phyloP scores from a whole-genome alignment of 92 coral and sea anemone species.

The Actinostola sp. region DNA sequence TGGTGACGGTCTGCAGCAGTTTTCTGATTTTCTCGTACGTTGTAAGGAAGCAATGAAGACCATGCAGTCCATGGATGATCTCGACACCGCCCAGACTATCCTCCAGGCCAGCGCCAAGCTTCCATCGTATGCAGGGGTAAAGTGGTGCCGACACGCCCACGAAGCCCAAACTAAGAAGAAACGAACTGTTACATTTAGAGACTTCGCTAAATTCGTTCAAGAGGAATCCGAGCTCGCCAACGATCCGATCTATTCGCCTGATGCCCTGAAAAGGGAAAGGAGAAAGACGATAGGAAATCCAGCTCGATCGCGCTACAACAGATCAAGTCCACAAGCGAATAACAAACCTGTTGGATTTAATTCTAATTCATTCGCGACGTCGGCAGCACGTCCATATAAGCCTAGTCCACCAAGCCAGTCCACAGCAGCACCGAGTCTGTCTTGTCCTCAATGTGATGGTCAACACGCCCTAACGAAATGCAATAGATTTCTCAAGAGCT shows the following conservation, averaged over 20 bases:
- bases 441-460: background rate
- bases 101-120: conserved; percentile 36
- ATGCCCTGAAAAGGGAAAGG: conserved; percentile 34
- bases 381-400: too few relatives aligned
- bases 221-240: conserved; percentile 61
- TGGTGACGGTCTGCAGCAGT: conserved; percentile 47
- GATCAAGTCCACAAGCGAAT: background rate
- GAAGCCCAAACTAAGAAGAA: conserved; percentile 28
- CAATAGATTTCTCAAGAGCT: background rate
- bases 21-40: conserved; percentile 50
- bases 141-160: conserved; percentile 50
- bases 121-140: conserved; percentile 46
- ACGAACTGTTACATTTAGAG: background rate
- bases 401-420: background rate
- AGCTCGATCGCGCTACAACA: too few relatives aligned
- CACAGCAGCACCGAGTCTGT: background rate
- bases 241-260: conserved; percentile 67
- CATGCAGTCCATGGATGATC: conserved; percentile 32
- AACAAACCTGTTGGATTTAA: too few relatives aligned
- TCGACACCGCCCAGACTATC: conserved; percentile 40
- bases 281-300: conserved; percentile 17
- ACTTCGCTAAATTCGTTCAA: conserved; percentile 47
- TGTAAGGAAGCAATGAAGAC: conserved; percentile 56
- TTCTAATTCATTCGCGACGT: background rate
- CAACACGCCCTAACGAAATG: background rate